These are phyloP conservation scores for Crocodylus rhombifer DNA, from an alignment of 2,797 vertebrate genomes.

Conservation along the genomic window DNA sequence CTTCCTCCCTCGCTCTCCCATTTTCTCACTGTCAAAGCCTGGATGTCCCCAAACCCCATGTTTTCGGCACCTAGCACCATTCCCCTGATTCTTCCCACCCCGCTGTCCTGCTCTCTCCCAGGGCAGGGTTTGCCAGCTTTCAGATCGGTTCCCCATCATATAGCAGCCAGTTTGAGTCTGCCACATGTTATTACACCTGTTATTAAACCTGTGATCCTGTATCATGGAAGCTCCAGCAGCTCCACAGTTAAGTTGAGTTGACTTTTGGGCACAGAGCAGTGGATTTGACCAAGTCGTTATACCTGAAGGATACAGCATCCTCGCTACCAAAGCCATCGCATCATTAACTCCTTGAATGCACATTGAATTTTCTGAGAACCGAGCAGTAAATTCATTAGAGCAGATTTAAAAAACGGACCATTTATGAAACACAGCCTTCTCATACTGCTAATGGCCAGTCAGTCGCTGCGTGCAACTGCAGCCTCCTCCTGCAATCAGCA, in stretches of 20 bases:
- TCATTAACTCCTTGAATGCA: not conserved
- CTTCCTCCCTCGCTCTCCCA: not conserved
- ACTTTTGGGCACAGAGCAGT: not conserved
- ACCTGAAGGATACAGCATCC: not conserved
- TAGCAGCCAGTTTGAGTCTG: not conserved
- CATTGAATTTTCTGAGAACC: not conserved
- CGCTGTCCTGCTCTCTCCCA: not conserved
- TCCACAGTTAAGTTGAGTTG: rapidly evolving
- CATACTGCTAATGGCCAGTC: too few species aligned
- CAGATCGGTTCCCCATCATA: not conserved
- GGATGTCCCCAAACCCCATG: not conserved
- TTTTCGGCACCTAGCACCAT: not conserved
- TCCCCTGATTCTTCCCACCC: not conserved
- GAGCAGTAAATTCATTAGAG: not conserved
- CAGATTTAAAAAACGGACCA: not conserved
- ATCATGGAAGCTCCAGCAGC: rapidly evolving
- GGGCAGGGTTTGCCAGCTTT: not conserved
- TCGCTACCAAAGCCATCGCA: not conserved
- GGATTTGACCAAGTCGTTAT: rapidly evolving
- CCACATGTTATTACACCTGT: not conserved
- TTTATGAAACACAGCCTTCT: not conserved
- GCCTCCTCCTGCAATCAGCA: too few species aligned
- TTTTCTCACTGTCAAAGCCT: not conserved
- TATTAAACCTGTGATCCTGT: rapidly evolving
- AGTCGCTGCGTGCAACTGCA: too few species aligned